phyloP scores from a whole-genome alignment of 2,113 vertebrate species.

The Glareola pratincola region DNA sequence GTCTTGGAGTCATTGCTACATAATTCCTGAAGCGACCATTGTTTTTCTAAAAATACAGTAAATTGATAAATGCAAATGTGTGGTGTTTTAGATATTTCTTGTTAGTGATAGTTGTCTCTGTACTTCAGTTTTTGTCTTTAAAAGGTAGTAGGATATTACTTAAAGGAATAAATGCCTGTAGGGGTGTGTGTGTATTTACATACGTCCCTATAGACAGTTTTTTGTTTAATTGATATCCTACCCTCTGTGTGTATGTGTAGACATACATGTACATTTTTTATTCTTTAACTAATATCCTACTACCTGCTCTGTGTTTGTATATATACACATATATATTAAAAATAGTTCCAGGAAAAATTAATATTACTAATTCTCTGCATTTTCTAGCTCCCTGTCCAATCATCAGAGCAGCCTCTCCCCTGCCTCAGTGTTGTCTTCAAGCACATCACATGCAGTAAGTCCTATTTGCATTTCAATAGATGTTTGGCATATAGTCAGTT shows the following conservation, averaged over 20 bases:
- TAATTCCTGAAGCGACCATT: neutral
- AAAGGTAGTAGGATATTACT: neutral
- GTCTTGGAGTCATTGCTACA: neutral
- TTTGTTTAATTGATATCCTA: neutral
- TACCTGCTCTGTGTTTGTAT: neutral
- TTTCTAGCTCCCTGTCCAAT: slow-evolving; percentile 67
- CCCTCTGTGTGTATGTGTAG: neutral
- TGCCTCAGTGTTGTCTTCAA: slow-evolving; percentile 80
- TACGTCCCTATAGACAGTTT: neutral
- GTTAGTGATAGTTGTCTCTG: neutral
- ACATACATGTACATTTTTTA: neutral
- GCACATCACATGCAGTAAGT: slow-evolving; percentile 84
- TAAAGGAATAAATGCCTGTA: neutral
- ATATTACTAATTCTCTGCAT: neutral
- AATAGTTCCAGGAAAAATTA: neutral
- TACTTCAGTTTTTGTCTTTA: neutral
- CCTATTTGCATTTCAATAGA: neutral
- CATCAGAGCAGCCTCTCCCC: slow-evolving; percentile 87
- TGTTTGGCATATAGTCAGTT: neutral
- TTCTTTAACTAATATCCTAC: neutral
- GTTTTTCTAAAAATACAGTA: neutral
- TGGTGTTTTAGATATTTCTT: neutral
- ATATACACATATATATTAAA: neutral
- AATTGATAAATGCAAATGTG: neutral
- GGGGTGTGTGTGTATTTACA: accelerated